phyloP scores from a whole-genome alignment of 2,797 vertebrate species.

The Sebastes glaucus region DNA sequence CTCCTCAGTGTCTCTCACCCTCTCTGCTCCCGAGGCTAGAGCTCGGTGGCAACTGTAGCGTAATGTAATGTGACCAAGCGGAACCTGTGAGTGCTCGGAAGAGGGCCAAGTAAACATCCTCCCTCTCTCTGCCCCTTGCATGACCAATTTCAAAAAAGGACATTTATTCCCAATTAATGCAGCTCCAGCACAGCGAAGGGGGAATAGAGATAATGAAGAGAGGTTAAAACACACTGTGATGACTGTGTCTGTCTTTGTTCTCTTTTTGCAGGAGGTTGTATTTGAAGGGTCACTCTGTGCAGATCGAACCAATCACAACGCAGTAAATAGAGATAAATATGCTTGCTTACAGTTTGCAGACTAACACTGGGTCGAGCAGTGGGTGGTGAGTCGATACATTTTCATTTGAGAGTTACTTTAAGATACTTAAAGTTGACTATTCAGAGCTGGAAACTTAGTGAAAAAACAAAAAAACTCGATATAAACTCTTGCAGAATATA shows the following conservation, averaged over 20 bases:
- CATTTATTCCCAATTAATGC: constrained; percentile 71
- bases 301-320: constrained; percentile 12
- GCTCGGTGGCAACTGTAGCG: constrained; percentile 76
- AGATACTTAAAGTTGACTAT: constrained; percentile 10
- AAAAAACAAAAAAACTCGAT: not conserved
- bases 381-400: constrained; percentile 46
- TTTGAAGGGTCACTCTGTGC: constrained; percentile 4
- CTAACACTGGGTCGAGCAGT: constrained; percentile 29
- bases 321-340: constrained; percentile 1
- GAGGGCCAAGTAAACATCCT: constrained; percentile 73
- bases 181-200: constrained; percentile 46
- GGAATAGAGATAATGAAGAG: constrained; percentile 43
- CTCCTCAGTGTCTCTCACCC: constrained; percentile 46
- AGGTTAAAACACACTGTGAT: constrained; percentile 32
- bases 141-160: constrained; percentile 67
- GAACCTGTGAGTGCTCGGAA: constrained; percentile 73
- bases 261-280: not conserved
- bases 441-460: not conserved
- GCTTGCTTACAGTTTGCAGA: constrained; percentile 35
- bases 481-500: not conserved
- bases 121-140: constrained; percentile 51
- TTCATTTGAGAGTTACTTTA: constrained; percentile 5
- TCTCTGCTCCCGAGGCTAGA: constrained; percentile 68
- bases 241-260: constrained; percentile 41
- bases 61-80: constrained; percentile 77